Evolutionary conservation across 2,113 vertebrate species (phyloP).

Genomic region (Sturnus vulgaris): DNA sequence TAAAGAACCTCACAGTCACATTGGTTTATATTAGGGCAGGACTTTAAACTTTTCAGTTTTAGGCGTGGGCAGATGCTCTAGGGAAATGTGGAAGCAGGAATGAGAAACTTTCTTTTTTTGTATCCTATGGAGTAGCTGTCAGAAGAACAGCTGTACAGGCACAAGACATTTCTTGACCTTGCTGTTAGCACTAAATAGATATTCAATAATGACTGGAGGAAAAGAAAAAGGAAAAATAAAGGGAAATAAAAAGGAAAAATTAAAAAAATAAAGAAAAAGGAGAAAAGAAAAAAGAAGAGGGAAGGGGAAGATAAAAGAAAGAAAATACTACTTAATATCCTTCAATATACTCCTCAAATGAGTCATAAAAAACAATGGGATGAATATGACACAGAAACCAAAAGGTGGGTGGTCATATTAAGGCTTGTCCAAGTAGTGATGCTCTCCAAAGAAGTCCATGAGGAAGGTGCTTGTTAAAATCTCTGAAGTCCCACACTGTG

Average conservation of each 20-base stretch:
- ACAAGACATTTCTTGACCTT: not conserved
- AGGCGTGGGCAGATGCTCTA: not conserved
- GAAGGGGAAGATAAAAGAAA: not conserved
- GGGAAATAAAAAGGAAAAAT: no score
- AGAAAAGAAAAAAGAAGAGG: not conserved
- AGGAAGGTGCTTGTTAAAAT: not conserved
- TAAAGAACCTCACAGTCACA: not conserved
- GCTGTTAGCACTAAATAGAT: not conserved
- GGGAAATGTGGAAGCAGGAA: not conserved
- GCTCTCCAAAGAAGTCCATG: not conserved
- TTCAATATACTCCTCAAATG: not conserved
- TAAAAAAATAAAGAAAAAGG: not conserved
- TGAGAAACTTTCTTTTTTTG: not conserved
- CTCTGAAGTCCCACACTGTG: not conserved
- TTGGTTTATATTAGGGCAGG: not conserved
- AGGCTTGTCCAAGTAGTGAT: not conserved
- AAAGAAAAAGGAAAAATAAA: not conserved
- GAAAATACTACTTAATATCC: not conserved
- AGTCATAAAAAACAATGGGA: not conserved
- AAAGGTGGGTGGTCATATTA: not conserved
- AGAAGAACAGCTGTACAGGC: not conserved
- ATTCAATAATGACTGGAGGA: not conserved
- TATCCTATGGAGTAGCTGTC: not conserved
- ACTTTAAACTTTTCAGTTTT: slow-evolving; percentile 8
- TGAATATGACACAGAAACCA: not conserved